Base-by-base conservation (phyloP, 2,797 vertebrate genomes). In the Melanotaenia maccullochi region DNA sequence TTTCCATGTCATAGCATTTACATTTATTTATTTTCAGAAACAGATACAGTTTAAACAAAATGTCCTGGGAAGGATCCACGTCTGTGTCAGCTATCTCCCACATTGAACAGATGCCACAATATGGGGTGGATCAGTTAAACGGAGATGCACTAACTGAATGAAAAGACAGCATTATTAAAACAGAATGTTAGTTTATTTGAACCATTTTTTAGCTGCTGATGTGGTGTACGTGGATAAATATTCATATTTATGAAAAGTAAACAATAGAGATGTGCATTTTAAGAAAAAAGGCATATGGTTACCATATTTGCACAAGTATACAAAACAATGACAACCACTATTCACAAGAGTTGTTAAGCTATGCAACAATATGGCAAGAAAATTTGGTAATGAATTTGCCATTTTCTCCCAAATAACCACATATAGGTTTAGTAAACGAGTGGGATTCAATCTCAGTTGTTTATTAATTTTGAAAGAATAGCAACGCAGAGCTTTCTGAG, bases 81-180 rank as follows among this genome's bases (percentile, higher is more conserved):
- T 68, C 25, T 78, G 67, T 60, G 66, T 76, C 76, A 78, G 60
- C 54, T 22, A 71, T 76, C 70, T 80, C 40, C 65, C 69, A 76
- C 65, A 54, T 60, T 28, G 51, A 82, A 30, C 74, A 80, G 75
- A 75, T 83, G 78, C 55, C 71, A 58, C 40, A 64, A 54, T 59
- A 65, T 4, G 16, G 71, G 44, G 66, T 64, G 49, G 44, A 63
- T 60, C 68, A 65, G n/a, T 49, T n/a, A 58, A 52, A 55, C 51
- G 61, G 4, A 18, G 11, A 20, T 3, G 3, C 35, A 36, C 4
- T 36, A 38, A 60, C 22, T 13, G n/a, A 44, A 47, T 18, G 42
- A 63, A 4, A 44, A 65, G 32, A 49, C 36, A 58, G 42, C 58
- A 28, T 5, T 22, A 60, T 54, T 65, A 36, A 54, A 60, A 65